A percentile compares a stretch with the other conserved stretches of the same genome.
Conservation (phyloP, 2,888 invertebrate genomes). For the Cinara cedri region DNA sequence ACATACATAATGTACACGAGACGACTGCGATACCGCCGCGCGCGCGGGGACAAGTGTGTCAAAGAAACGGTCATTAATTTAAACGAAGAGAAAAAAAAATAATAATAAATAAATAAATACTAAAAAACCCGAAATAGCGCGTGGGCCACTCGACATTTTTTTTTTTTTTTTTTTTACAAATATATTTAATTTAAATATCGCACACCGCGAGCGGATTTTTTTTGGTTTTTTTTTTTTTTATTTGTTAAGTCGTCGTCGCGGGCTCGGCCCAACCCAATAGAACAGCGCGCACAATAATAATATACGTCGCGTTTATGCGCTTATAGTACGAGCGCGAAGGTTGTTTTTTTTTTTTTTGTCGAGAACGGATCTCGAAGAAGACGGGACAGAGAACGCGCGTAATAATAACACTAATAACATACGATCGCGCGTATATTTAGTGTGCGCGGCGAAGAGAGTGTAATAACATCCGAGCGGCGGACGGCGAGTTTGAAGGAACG, state of each 20-base stretch:
- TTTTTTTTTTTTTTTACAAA: too few relatives aligned
- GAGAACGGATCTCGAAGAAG: slow-evolving; percentile 42
- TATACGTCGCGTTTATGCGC: too few relatives aligned
- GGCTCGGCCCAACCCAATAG: slow-evolving; percentile 50
- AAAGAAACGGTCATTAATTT: slow-evolving; percentile 55
- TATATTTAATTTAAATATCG: slow-evolving; percentile 50
- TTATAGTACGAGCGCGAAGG: too few relatives aligned
- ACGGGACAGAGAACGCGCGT: too few relatives aligned
- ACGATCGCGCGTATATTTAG: too few relatives aligned
- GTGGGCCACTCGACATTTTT: slow-evolving; percentile 39
- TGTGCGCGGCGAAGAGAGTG: too few relatives aligned
- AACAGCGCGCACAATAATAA: too few relatives aligned
- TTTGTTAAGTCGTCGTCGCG: slow-evolving; percentile 17
- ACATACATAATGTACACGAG: background rate
- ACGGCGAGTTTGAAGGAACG: slow-evolving; percentile 36
- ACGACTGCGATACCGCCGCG: background rate
- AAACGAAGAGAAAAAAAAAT: slow-evolving; percentile 29
- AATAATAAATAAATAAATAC: background rate
- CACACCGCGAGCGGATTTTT: slow-evolving; percentile 34
- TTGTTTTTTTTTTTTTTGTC: slow-evolving; percentile 33
- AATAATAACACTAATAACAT: too few relatives aligned
- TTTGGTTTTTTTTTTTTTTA: too few relatives aligned
- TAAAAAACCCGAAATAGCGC: slow-evolving; percentile 49
- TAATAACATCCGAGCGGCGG: too few relatives aligned
- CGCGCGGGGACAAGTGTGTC: slow-evolving; percentile 44